A percentile compares a stretch with the other conserved stretches of the same genome.
Conservation (phyloP, 2,113 vertebrate species). For the Gyps fulvus region DNA sequence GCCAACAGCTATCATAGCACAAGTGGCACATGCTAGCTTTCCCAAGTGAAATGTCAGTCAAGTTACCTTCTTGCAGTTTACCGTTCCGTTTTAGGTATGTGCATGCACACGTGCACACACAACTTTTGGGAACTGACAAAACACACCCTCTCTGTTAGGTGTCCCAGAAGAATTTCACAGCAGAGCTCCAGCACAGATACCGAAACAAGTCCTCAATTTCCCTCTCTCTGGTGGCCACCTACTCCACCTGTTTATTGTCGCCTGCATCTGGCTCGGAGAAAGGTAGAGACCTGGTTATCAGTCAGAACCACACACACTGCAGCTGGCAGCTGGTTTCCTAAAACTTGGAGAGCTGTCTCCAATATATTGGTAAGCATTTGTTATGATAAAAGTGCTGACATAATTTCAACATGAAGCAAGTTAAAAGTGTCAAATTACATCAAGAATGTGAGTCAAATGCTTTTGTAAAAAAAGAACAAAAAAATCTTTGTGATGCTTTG, state of each 20-base stretch:
- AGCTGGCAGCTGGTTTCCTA: background rate
- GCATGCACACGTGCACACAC: accelerated
- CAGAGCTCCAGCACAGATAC: background rate
- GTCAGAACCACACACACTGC: background rate
- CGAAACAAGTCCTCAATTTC: background rate
- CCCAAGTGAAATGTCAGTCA: background rate
- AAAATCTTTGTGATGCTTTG: background rate
- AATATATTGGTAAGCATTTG: background rate
- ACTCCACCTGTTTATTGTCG: background rate
- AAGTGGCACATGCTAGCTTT: background rate
- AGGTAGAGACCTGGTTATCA: background rate
- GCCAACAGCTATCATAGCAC: background rate
- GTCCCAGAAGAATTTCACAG: background rate
- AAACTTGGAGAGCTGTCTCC: background rate
- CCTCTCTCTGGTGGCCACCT: background rate
- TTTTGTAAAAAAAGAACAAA: background rate
- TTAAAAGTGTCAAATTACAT: background rate
- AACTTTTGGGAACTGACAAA: background rate
- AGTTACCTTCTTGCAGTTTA: background rate
- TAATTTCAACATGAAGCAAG: background rate
- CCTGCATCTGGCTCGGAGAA: background rate
- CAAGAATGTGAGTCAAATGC: background rate
- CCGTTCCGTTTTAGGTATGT: background rate
- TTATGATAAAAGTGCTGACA: background rate
- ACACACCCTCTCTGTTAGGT: background rate